phyloP scores from a whole-genome alignment of 92 coral and sea anemone genomes.

The Umimayanthus kanabou region DNA sequence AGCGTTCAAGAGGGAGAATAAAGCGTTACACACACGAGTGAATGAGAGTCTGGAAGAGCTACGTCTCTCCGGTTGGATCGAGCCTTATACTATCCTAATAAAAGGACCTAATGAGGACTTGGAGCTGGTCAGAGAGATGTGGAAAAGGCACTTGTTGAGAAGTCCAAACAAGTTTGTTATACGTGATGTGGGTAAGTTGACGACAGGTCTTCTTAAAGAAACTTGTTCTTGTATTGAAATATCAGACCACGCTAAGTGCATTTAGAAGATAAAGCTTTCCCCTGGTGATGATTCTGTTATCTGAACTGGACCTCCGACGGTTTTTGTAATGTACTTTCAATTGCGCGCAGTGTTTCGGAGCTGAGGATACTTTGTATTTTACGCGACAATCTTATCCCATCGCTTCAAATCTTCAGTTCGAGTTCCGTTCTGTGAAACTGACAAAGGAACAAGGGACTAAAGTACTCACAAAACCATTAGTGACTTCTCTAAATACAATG shows the following conservation, averaged over 20 bases:
- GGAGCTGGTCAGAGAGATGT: slow-evolving; percentile 82
- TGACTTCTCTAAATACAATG: not conserved
- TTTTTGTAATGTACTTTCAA: not conserved
- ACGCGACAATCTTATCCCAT: not conserved
- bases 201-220: not conserved
- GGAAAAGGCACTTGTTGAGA: slow-evolving; percentile 91
- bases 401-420: not conserved
- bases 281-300: not conserved
- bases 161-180: slow-evolving; percentile 76
- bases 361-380: not conserved
- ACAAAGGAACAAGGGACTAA: not conserved
- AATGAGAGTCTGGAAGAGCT: slow-evolving; percentile 83
- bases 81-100: slow-evolving; percentile 84
- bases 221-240: not conserved
- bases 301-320: slow-evolving; percentile 5
- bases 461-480: not conserved
- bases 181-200: slow-evolving; percentile 89
- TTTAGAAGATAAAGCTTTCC: not conserved
- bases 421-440: not conserved
- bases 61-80: slow-evolving; percentile 87
- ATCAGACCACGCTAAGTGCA: not conserved
- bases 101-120: slow-evolving; percentile 93
- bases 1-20: slow-evolving; percentile 71
- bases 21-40: slow-evolving; percentile 71
- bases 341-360: not conserved